phyloP scores from a whole-genome alignment of 2,113 vertebrate species.

The Megaptera novaeangliae region DNA sequence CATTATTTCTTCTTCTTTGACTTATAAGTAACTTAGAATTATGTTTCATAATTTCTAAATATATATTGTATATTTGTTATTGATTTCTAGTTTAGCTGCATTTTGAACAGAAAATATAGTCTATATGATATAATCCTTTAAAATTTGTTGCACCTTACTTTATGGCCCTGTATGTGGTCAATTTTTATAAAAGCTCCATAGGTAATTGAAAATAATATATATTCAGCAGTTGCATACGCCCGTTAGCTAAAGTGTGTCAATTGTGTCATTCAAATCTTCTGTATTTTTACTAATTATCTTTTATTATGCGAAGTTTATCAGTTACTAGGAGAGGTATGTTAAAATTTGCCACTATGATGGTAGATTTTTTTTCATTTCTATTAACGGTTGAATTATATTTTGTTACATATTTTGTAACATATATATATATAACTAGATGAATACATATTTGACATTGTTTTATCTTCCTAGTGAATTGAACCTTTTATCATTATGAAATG shows the following conservation, averaged over 20 bases:
- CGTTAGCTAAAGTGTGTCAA: not conserved
- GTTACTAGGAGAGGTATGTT: not conserved
- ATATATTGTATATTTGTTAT: not conserved
- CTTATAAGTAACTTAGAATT: not conserved
- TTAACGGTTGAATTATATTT: not conserved
- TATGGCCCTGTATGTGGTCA: not conserved
- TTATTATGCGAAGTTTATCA: not conserved
- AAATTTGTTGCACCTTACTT: not conserved
- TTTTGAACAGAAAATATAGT: not conserved
- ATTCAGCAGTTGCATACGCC: not conserved
- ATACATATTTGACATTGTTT: not conserved
- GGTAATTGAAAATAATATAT: not conserved
- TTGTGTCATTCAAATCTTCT: not conserved
- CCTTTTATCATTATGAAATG: not conserved
- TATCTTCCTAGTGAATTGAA: not conserved
- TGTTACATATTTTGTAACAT: not conserved
- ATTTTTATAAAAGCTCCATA: not conserved
- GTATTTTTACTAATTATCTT: not conserved
- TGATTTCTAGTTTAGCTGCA: not conserved
- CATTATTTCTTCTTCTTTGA: not conserved
- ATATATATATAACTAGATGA: not conserved
- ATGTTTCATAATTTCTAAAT: not conserved
- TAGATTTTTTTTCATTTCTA: not conserved
- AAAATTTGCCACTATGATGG: not conserved
- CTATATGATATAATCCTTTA: not conserved